These are phyloP conservation scores for Temnothorax rugatulus DNA, from an alignment of 2,888 invertebrate genomes.

Conservation along the genomic window DNA sequence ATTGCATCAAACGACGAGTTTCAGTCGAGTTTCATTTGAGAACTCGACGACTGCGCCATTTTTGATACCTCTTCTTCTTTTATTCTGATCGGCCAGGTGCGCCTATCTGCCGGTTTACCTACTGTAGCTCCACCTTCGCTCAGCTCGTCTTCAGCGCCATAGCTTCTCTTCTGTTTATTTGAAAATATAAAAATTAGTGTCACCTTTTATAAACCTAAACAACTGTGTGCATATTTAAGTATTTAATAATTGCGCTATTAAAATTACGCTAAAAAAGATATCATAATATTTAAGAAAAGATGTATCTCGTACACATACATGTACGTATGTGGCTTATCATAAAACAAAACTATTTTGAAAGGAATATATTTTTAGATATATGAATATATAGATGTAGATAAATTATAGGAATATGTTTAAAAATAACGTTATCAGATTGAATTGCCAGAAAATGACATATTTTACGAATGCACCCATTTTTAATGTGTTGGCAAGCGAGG, in stretches of 20 bases:
- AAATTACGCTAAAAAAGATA: background rate
- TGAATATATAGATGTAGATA: background rate
- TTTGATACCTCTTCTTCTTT: background rate
- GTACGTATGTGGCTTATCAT: background rate
- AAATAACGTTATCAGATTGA: background rate
- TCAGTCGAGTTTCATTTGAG: background rate
- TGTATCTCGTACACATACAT: background rate
- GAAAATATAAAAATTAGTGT: background rate
- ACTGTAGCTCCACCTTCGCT: constrained; percentile 7
- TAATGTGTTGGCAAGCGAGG: background rate
- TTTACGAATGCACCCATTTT: background rate
- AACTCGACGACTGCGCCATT: background rate
- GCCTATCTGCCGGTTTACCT: background rate
- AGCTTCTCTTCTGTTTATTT: background rate
- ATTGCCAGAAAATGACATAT: constrained; percentile 1
- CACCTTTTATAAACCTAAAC: background rate
- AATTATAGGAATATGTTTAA: background rate
- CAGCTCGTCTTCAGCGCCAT: background rate
- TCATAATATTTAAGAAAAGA: background rate
- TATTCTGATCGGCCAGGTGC: background rate
- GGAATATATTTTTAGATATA: background rate
- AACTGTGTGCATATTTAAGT: background rate
- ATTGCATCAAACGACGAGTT: background rate
- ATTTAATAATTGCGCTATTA: background rate
- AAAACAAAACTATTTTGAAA: background rate